Conservation (phyloP, 2,888 invertebrate genomes). For the Xylocampa areola region DNA sequence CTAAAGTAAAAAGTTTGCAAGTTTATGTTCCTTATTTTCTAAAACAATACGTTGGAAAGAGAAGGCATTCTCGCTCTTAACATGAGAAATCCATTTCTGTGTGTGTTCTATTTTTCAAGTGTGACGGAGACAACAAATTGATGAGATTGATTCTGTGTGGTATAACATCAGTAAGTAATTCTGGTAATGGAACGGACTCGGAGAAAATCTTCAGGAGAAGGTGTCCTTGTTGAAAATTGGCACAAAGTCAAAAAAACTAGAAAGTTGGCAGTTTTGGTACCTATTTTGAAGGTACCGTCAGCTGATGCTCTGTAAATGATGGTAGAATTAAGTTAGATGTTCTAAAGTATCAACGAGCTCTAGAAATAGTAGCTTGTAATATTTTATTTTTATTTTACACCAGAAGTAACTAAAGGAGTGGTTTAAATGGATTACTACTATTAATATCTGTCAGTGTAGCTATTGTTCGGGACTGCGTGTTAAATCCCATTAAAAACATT, state of each 20-base stretch:
- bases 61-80: slow-evolving; percentile 27
- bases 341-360: too few relatives aligned
- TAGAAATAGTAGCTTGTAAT: too few relatives aligned
- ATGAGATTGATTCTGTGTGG: slow-evolving; percentile 45
- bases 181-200: slow-evolving; percentile 34
- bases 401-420: slow-evolving; percentile 1
- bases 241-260: too few relatives aligned
- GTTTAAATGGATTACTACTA: neutral
- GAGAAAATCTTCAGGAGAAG: slow-evolving; percentile 19
- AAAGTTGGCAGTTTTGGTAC: too few relatives aligned
- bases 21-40: slow-evolving; percentile 49
- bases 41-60: slow-evolving; percentile 29
- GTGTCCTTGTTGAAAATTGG: neutral
- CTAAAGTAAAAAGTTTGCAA: slow-evolving; percentile 55
- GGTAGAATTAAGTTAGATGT: too few relatives aligned
- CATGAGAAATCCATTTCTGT: slow-evolving; percentile 46
- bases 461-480: neutral
- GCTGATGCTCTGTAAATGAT: too few relatives aligned
- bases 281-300: too few relatives aligned
- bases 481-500: neutral
- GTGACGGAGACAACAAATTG: slow-evolving; percentile 42
- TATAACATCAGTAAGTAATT: slow-evolving; percentile 28
- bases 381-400: too few relatives aligned
- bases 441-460: neutral
- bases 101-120: slow-evolving; percentile 47